Evolutionary conservation across 1,140 invertebrate species (phyloP).

Genomic region (Polyergus mexicanus): DNA sequence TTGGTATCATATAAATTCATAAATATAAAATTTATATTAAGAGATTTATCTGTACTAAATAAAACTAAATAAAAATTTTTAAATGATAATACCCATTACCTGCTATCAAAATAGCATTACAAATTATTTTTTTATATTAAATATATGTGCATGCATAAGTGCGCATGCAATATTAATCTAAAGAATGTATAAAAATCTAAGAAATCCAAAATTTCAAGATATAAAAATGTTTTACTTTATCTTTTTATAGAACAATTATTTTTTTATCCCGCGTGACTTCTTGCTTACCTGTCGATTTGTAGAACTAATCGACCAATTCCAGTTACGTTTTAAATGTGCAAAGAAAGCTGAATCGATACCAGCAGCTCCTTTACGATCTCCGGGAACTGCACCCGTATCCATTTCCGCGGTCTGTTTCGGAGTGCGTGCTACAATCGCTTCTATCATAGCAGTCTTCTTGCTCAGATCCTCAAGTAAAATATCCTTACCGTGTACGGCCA

Average conservation of each 20-base stretch:
- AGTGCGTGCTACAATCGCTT: conserved; percentile 80
- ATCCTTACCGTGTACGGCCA: conserved; percentile 85
- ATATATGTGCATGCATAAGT: not conserved
- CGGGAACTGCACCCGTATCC: conserved; percentile 90
- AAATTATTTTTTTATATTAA: not conserved
- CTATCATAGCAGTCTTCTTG: conserved; percentile 87
- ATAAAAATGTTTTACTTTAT: conserved; percentile 13
- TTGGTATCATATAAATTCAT: not conserved
- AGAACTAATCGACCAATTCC: conserved; percentile 86
- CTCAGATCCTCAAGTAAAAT: conserved; percentile 86
- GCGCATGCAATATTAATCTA: not conserved
- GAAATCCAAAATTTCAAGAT: not conserved
- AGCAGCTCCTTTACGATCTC: conserved; percentile 91
- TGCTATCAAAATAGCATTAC: not conserved
- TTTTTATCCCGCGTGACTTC: not conserved
- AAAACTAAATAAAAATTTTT: not conserved
- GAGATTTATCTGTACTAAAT: not conserved
- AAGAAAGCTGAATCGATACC: conserved; percentile 91
- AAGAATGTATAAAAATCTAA: not conserved
- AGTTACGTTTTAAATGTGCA: conserved; percentile 90
- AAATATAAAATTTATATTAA: not conserved
- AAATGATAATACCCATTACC: not conserved
- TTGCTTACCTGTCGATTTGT: conserved; percentile 2
- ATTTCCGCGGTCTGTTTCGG: conserved; percentile 83
- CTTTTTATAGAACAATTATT: not conserved